phyloP scores from a whole-genome alignment of 1,140 invertebrate genomes.

The Elysia chlorotica region DNA sequence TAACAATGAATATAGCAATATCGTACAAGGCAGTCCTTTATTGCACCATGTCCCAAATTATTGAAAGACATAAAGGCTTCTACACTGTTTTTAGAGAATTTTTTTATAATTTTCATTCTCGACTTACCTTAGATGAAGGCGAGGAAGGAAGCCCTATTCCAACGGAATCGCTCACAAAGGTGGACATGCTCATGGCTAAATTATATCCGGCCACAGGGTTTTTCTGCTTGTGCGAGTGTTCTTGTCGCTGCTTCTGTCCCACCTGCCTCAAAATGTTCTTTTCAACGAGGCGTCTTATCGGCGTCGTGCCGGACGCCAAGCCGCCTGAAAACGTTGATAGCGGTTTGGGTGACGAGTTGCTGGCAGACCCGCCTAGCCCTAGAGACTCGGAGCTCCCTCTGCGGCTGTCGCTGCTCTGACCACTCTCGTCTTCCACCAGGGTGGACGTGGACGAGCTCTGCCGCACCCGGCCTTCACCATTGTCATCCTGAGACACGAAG shows the following conservation, averaged over 20 bases:
- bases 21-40: too few species aligned
- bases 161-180: neutral
- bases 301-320: constrained; percentile 21
- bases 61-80: too few species aligned
- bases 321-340: too few species aligned
- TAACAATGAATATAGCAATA: too few species aligned
- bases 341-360: too few species aligned
- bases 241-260: neutral
- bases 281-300: constrained; percentile 27
- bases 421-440: constrained; percentile 19
- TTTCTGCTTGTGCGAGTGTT: too few species aligned
- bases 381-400: constrained; percentile 4
- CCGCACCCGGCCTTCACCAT: neutral
- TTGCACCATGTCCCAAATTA: too few species aligned
- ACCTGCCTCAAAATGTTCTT: constrained; percentile 23
- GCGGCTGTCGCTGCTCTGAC: constrained; percentile 1
- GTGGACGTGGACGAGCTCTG: constrained; percentile 32
- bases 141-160: neutral
- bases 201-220: neutral
- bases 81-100: too few species aligned
- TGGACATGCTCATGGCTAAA: neutral
- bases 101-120: too few species aligned
- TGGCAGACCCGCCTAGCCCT: neutral
- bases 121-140: constrained; percentile 8
- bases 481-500: constrained; percentile 1